Evolutionary conservation across 2,888 invertebrate species (phyloP).

Genomic region (Chrysina gloriosa): DNA sequence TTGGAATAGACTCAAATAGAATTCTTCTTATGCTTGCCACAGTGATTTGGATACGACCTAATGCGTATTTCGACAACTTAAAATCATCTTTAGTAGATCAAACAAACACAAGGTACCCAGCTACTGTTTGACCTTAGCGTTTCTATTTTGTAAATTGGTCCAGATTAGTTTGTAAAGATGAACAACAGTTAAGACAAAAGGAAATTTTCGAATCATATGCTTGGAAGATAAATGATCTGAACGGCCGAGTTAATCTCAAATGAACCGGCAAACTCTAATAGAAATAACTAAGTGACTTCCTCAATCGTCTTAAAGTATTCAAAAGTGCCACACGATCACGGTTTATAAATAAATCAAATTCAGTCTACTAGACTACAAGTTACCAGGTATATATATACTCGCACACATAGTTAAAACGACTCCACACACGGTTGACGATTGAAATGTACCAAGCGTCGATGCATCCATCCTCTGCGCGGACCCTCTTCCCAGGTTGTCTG

Average conservation of each 20-base stretch:
- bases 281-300: slow-evolving; percentile 34
- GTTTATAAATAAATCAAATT: slow-evolving; percentile 36
- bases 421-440: slow-evolving; percentile 28
- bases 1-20: too few species aligned
- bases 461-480: slow-evolving; percentile 8
- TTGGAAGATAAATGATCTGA: neutral
- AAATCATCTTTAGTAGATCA: too few species aligned
- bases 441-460: slow-evolving; percentile 22
- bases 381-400: slow-evolving; percentile 20
- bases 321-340: slow-evolving; percentile 30
- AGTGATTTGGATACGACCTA: too few species aligned
- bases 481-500: slow-evolving; percentile 7
- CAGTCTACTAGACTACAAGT: slow-evolving; percentile 20
- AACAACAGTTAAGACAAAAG: neutral
- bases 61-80: too few species aligned
- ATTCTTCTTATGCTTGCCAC: too few species aligned
- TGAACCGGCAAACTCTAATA: slow-evolving; percentile 21
- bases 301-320: slow-evolving; percentile 23
- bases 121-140: too few species aligned
- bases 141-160: too few species aligned
- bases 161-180: slow-evolving; percentile 8
- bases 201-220: neutral
- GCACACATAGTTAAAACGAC: slow-evolving; percentile 21
- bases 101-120: too few species aligned
- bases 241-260: slow-evolving; percentile 13